Percentiles rank a stretch among this genome's conserved stretches.
phyloP scores from a whole-genome alignment of 2,888 invertebrate genomes.

The Caenorhabditis sp. region DNA sequence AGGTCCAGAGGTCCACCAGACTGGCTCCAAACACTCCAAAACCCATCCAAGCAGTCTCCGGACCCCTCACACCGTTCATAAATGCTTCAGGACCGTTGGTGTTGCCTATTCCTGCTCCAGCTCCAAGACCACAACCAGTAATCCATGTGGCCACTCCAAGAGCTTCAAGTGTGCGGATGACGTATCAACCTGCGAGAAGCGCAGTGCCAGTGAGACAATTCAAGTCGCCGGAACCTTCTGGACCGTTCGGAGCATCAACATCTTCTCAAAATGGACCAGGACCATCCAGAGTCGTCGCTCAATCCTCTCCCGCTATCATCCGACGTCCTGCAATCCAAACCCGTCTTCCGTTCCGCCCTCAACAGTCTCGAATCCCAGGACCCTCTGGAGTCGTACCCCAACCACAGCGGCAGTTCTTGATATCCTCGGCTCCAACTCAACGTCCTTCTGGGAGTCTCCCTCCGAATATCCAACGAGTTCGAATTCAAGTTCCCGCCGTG shows the following conservation, averaged over 20 bases:
- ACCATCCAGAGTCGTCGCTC: not conserved
- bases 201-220: no score
- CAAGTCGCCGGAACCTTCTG: no score
- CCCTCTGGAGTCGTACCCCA: not conserved
- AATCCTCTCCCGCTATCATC: not conserved
- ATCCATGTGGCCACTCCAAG: not conserved
- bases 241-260: no score
- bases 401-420: not conserved
- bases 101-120: not conserved
- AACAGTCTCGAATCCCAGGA: no score
- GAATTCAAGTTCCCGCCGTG: not conserved
- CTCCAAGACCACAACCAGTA: conserved; percentile 7
- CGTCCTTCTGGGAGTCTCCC: no score
- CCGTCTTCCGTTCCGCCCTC: no score
- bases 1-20: not conserved
- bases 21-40: conserved; percentile 10
- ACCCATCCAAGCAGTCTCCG: not conserved
- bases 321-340: not conserved
- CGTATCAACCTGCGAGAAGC: no score
- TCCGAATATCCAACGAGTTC: not conserved
- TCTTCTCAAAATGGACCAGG: no score
- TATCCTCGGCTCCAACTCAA: no score
- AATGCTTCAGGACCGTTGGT: conserved; percentile 34
- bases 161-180: not conserved
- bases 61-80: conserved; percentile 18